Base-by-base conservation (phyloP, 2,888 invertebrate species). In the Xylocampa areola region DNA sequence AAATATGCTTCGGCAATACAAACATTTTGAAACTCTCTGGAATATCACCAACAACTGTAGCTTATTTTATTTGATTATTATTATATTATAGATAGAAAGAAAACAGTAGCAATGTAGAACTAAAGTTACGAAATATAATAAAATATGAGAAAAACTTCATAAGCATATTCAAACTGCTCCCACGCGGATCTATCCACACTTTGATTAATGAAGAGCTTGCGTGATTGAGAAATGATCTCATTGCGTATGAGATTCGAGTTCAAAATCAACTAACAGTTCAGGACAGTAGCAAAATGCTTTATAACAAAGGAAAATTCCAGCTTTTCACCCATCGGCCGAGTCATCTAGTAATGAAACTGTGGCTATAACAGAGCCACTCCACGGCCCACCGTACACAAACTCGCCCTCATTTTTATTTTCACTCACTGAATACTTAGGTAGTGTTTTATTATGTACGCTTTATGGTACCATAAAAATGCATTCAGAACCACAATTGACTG, bases 261-360 rank as follows among this genome's bases (percentile, higher is more conserved):
- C 40, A 76, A 74, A 74, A 71, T 68, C 59, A 71, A 51, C 29
- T 68, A 57, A 60, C 77, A 60, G 45, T 52, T 41, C 57, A 68
- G 69, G 69, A 73, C 64, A 77, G 71, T 62, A 70, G 72, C 72
- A 77, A 75, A 79, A 81, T 85, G 76, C 68, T 78, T 67, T 77
- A 79, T 73, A 83, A 91, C 91, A 92, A 92, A 91, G 90, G 83
- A 75, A 87, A 82, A 82, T 77, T 76, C 77, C 82, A 79, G 85
- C 81, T 82, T 85, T 86, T 81, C 80, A 80, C 79, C 76, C 84
- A 80, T 81, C 81, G 69, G 81, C 73, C 79, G 86, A 83, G 84
- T 86, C 90, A 90, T 90, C 87, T 84, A 84, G 86, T 91, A 91
- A 92, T 92, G 91, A 86, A 86, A 84, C 86, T 79, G 82, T 80